Evolutionary conservation across 1,140 invertebrate species (phyloP), one percentile per base, ranked within the genome.

Genomic region (Galleria mellonella): DNA sequence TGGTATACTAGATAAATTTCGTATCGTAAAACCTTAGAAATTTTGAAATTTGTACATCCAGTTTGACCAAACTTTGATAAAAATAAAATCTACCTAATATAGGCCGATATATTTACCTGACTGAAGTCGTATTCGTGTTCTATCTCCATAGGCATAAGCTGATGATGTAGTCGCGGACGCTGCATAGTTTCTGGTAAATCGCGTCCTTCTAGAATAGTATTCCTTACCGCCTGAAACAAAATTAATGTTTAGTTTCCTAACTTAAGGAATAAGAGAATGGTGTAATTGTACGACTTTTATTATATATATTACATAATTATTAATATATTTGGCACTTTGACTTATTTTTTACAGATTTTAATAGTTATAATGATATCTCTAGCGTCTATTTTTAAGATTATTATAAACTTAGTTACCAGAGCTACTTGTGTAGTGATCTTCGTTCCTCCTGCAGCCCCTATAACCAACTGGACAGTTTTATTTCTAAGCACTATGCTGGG

Each of bases 371-470:
- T n/a, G n/a, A n/a, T n/a, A n/a, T n/a, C n/a, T n/a, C n/a, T n/a
- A n/a, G n/a, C 4, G 4, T 7, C 9, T 12, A 47, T 17, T 31
- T 40, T 31, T 76, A 35, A 7, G 6, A 2, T 38, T 4, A 27
- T 5, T 35, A 30, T 14, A 8, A 41, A 58, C 27, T 66, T 51
- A 60, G 88, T 87, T 74, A 93, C 93, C 62, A 91, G 79, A 1
- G 95, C 92, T 0, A 93, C 90, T 45, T 93, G 89, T 2, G 94
- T 94, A 0, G 94, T 96, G 27, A 99, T 98, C 75, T 92, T 94
- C 0, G 94, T 92, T 3, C 97, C 97, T 9, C 97, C 97, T 0
- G 96, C 94, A 0, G 91, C 95, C 11, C 97, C 97, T 12, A 95
- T 79, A 1, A 95, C 90, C 40, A 97, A 61, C 13, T 88, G 81